Base-by-base conservation (phyloP, 2,113 vertebrate species). In the Oenanthe oenanthe region DNA sequence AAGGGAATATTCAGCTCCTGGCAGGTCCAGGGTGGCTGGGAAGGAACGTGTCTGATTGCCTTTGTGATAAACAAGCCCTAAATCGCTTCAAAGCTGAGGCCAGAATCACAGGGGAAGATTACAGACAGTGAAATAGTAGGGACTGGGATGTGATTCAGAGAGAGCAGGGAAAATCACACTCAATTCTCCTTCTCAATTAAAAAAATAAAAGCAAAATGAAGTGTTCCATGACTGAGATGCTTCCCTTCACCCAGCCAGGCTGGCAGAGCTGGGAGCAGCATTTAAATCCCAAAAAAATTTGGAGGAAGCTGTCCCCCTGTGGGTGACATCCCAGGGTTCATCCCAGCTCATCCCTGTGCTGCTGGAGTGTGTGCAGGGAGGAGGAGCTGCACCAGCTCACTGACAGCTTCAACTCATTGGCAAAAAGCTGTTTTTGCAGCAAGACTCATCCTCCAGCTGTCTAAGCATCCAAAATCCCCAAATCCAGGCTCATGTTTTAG, bases 201-300 rank as follows among this genome's bases (percentile, higher is more conserved):
- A 85, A 76, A 65, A 47, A 34, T 32, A 50, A 24, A 31, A 70
- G 11, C 42, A 34, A 51, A 72, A 25, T 45, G 62, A 79, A 45
- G 17, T 25, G 70, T 74, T 48, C 45, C 53, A 17, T 3, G 56
- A 45, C 54, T 32, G 65, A 58, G 90, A 62, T 0, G 0, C 17
- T 73, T 6, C 9, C 13, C 36, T 9, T 45, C 2, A 1, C 12
- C 15, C 70, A 65, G 83, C 7, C 62, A 18, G 62, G 36, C 45
- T 67, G 83, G 24, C 83, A 85, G 83, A 24, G 72, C 83, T 42
- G 51, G 74, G 60, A 90, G 9, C 24, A 77, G 8, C 7, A 20
- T 4, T 43, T 3, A 20, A n/a, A 50, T 0, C 51, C 42, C 29
- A 26, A 9, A n/a, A 12, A n/a, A 18, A 29, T 40, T 3, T 0